Conservation (phyloP, 2,888 invertebrate species). For the Lypha dubia region DNA sequence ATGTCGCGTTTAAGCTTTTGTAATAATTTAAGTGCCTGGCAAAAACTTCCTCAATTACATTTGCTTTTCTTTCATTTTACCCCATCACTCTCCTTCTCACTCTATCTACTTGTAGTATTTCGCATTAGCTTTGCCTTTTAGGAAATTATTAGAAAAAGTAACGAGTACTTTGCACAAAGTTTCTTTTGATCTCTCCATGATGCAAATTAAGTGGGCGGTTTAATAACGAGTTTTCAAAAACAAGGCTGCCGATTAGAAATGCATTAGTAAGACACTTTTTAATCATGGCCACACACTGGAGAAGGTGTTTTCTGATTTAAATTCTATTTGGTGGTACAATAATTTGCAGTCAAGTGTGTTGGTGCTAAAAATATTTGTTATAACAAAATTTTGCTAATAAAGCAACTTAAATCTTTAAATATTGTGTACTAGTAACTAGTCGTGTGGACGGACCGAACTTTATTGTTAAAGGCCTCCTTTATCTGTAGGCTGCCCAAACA, state of each 20-base stretch:
- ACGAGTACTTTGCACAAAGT: not conserved
- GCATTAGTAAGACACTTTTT: not conserved
- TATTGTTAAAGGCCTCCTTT: no score
- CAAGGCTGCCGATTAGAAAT: not conserved
- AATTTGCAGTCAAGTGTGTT: not conserved
- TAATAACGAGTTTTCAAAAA: slow-evolving; percentile 13
- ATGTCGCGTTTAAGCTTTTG: slow-evolving; percentile 33
- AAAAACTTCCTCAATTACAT: slow-evolving; percentile 26
- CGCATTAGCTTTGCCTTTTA: slow-evolving; percentile 2
- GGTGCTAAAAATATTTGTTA: not conserved
- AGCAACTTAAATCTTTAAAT: no score
- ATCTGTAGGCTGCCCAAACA: no score
- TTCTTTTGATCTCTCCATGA: slow-evolving; percentile 18
- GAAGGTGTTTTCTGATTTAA: not conserved
- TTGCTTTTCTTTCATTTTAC: not conserved
- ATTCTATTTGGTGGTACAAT: not conserved
- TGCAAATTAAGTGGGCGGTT: slow-evolving; percentile 29
- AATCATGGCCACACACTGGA: not conserved
- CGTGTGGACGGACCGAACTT: no score
- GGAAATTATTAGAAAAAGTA: slow-evolving; percentile 2
- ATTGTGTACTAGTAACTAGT: no score
- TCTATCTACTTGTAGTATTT: not conserved
- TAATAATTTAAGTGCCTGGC: slow-evolving; percentile 28
- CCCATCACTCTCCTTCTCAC: not conserved
- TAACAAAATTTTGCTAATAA: not conserved